Percentiles rank a stretch among this genome's conserved stretches.
phyloP scores from a whole-genome alignment of 2,113 vertebrate genomes.

The Sander vitreus region DNA sequence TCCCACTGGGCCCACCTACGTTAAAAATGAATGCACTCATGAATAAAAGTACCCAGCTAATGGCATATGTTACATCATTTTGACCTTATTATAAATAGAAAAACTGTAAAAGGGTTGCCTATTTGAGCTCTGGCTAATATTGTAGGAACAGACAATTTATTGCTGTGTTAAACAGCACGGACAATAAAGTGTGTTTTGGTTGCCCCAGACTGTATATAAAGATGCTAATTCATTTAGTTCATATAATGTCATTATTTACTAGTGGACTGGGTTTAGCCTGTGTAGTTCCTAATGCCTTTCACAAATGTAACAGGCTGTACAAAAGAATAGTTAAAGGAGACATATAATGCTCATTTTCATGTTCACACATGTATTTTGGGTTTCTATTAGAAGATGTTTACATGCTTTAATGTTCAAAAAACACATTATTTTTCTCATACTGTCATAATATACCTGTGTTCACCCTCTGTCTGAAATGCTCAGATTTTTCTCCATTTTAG shows the following conservation, averaged over 20 bases:
- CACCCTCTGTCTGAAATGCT: too few relatives aligned
- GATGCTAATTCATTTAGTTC: not conserved
- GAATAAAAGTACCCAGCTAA: conserved; percentile 48
- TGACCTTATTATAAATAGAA: conserved; percentile 40
- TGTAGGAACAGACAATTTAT: not conserved
- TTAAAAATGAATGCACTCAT: conserved; percentile 51
- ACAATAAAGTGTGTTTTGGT: not conserved
- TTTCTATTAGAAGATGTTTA: too few relatives aligned
- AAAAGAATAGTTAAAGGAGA: not conserved
- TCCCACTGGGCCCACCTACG: conserved; percentile 34
- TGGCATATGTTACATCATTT: conserved; percentile 44
- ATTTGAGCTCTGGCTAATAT: not conserved
- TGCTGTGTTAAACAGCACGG: not conserved
- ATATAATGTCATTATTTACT: not conserved
- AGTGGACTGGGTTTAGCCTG: not conserved
- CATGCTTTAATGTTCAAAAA: too few relatives aligned
- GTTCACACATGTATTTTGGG: too few relatives aligned
- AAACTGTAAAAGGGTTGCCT: conserved; percentile 3
- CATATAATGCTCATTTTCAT: too few relatives aligned
- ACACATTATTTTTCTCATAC: too few relatives aligned
- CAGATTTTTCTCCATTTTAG: too few relatives aligned
- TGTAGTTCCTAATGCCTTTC: not conserved
- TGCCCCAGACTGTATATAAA: not conserved
- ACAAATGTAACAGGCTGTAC: not conserved
- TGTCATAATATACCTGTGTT: too few relatives aligned